Conservation (phyloP, 2,797 vertebrate species). For the Sciurus vulgaris region DNA sequence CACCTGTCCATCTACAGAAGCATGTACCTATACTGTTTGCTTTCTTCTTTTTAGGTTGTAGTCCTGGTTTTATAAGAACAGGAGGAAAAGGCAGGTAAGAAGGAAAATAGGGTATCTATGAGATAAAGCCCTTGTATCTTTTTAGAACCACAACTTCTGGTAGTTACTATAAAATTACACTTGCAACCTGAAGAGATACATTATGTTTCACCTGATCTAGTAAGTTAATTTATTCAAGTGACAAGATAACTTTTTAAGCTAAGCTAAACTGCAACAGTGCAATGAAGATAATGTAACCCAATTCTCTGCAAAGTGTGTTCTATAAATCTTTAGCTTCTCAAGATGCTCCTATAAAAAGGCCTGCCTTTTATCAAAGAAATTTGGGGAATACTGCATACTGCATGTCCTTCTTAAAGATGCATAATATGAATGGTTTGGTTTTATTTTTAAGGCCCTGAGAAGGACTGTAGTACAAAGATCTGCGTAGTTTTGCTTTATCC, state of each 20-base stretch:
- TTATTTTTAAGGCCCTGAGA: neutral
- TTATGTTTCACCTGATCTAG: neutral
- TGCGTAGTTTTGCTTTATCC: neutral
- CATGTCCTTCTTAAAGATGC: neutral
- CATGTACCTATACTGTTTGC: neutral
- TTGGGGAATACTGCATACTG: neutral
- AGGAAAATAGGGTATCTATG: neutral
- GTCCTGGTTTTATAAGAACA: neutral
- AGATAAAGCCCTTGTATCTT: neutral
- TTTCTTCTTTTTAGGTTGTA: neutral
- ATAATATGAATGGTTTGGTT: neutral
- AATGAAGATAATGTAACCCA: neutral
- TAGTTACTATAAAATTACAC: constrained; percentile 44
- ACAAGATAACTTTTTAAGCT: constrained; percentile 11
- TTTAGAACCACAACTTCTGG: constrained; percentile 20
- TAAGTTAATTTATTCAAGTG: constrained; percentile 14
- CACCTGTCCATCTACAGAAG: neutral
- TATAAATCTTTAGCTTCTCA: neutral
- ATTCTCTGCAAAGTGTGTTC: neutral
- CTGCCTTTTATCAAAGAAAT: neutral
- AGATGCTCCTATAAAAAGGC: neutral
- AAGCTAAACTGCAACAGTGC: constrained; percentile 30
- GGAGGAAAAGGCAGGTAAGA: neutral
- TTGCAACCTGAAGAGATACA: neutral
- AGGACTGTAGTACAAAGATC: neutral